These are phyloP conservation scores for Tenodera sinensis DNA, from an alignment of 2,888 invertebrate species.

Conservation along the genomic window DNA sequence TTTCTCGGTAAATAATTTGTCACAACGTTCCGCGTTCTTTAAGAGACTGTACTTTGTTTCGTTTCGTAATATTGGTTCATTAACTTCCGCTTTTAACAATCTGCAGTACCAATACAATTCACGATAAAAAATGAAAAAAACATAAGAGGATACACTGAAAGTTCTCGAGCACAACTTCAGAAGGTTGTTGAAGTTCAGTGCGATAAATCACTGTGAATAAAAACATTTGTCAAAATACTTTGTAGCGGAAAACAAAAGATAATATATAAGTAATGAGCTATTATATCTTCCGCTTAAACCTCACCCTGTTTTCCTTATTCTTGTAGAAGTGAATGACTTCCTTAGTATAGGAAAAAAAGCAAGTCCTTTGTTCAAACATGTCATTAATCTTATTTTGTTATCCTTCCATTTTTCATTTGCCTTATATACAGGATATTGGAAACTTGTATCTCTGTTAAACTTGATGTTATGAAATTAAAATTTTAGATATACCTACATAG, in stretches of 20 bases:
- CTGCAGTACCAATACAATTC: no score
- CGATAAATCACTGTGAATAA: background rate
- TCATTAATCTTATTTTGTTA: background rate
- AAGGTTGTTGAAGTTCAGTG: background rate
- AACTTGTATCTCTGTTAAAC: no score
- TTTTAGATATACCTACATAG: no score
- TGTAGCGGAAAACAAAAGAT: background rate
- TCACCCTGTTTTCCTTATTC: background rate
- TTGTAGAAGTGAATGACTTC: background rate
- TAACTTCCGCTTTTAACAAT: no score
- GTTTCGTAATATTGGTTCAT: no score
- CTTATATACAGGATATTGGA: background rate
- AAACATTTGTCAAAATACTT: background rate
- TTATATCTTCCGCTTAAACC: background rate
- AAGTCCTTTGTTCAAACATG: background rate
- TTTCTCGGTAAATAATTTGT: no score
- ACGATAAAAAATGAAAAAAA: no score
- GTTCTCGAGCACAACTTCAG: background rate
- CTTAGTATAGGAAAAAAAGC: background rate
- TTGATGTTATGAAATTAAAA: no score
- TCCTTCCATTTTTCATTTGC: background rate
- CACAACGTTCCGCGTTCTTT: no score
- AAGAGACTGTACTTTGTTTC: no score
- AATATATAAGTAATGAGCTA: background rate
- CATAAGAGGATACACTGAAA: no score